These are phyloP conservation scores for Nylanderia fulva DNA, from an alignment of 1,140 invertebrate species.

Conservation along the genomic window DNA sequence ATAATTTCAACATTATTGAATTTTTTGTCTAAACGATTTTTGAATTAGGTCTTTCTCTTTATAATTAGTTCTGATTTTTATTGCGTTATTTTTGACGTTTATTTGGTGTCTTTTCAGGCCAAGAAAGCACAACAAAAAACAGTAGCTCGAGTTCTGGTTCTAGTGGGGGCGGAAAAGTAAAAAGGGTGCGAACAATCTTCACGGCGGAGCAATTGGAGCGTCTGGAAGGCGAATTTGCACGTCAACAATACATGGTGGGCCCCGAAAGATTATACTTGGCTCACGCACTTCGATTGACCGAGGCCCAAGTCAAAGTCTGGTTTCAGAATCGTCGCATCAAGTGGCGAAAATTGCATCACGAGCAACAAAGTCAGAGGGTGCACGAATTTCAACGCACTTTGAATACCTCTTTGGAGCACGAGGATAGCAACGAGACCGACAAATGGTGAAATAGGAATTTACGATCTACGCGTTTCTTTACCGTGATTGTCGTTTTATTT, in stretches of 20 bases:
- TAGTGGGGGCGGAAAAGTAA: conserved; percentile 84
- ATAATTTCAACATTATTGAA: background rate
- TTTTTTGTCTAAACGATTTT: background rate
- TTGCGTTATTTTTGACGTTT: background rate
- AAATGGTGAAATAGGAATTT: conserved; percentile 78
- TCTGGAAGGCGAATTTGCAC: conserved; percentile 96
- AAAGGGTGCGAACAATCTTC: conserved; percentile 97
- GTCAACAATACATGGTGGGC: conserved; percentile 98
- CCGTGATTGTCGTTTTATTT: conserved; percentile 37
- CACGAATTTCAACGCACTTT: conserved; percentile 90
- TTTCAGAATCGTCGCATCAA: conserved; percentile 98
- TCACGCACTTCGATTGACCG: conserved; percentile 94
- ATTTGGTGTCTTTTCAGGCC: conserved; percentile 69
- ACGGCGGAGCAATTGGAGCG: conserved; percentile 96
- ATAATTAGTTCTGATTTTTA: background rate
- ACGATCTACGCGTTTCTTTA: conserved; percentile 38
- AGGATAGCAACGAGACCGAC: conserved; percentile 82
- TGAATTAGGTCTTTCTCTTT: too few relatives aligned
- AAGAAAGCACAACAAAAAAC: conserved; percentile 79
- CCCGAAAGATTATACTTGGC: conserved; percentile 96
- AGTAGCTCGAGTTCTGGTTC: conserved; percentile 74
- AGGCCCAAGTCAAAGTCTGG: conserved; percentile 98
- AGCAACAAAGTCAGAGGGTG: conserved; percentile 95
- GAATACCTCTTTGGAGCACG: conserved; percentile 78
- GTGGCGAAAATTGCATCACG: conserved; percentile 97